phyloP scores from a whole-genome alignment of 2,113 vertebrate genomes.

The Malurus cyaneus region DNA sequence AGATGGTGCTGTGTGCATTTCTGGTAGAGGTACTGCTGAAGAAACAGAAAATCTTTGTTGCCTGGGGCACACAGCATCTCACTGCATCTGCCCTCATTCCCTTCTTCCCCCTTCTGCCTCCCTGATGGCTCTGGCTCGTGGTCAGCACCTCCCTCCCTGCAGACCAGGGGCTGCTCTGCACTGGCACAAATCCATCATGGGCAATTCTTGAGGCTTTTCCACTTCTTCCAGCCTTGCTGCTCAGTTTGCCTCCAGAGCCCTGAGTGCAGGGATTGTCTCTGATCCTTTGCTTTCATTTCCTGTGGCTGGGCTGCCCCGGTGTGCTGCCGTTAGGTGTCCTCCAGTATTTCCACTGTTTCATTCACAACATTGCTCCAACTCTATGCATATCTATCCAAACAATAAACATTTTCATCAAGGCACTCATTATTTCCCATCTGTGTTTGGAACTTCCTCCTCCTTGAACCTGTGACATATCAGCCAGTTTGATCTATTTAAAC shows the following conservation, averaged over 20 bases:
- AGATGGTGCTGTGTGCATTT: not conserved
- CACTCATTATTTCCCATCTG: not conserved
- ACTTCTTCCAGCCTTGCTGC: not conserved
- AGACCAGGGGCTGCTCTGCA: not conserved
- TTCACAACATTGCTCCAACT: not conserved
- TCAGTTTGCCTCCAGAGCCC: not conserved
- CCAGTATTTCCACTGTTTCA: not conserved
- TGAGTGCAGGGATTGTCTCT: not conserved
- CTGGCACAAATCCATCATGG: accelerated
- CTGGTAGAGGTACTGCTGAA: not conserved
- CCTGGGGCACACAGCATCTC: accelerated
- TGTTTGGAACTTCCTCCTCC: not conserved
- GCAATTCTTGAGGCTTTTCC: not conserved
- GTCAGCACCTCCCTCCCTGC: not conserved
- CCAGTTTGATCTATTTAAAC: not conserved
- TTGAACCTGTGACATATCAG: not conserved
- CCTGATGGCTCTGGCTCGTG: not conserved
- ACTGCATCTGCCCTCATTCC: not conserved
- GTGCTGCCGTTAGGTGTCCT: not conserved
- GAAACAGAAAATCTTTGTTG: not conserved
- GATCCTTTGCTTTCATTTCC: not conserved
- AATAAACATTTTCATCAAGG: not conserved
- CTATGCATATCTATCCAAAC: not conserved
- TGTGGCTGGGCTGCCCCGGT: not conserved
- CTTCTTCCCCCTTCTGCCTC: not conserved